phyloP scores from a whole-genome alignment of 2,797 vertebrate genomes.

The Sebastes minor region DNA sequence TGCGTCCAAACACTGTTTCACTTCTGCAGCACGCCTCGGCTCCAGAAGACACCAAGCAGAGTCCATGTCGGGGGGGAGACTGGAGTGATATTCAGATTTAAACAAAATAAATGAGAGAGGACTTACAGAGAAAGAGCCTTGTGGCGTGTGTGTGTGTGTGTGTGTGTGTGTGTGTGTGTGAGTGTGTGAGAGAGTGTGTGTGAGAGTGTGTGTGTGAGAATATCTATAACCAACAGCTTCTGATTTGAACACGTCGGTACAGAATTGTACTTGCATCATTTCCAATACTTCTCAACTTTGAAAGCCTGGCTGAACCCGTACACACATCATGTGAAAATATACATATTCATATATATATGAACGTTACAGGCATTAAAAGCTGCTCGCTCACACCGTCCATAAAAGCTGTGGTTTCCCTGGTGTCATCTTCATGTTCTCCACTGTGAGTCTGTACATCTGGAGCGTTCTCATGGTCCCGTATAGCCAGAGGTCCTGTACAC shows the following conservation, averaged over 20 bases:
- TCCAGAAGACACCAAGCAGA: constrained; percentile 53
- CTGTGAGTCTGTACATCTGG: constrained; percentile 56
- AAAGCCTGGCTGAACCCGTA: constrained; percentile 42
- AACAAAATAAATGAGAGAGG: constrained; percentile 30
- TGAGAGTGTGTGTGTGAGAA: constrained; percentile 23
- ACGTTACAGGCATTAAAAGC: constrained; percentile 43
- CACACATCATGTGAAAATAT: constrained; percentile 65
- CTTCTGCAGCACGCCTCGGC: constrained; percentile 7
- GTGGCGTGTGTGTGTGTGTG: background rate
- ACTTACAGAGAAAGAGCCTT: constrained; percentile 38
- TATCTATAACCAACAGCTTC: constrained; percentile 22
- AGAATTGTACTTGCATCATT: constrained; percentile 51
- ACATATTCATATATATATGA: constrained; percentile 45
- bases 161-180: background rate
- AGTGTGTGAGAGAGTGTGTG: no score
- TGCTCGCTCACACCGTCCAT: constrained; percentile 43
- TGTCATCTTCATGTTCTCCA: constrained; percentile 38
- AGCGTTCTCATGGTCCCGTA: constrained; percentile 67
- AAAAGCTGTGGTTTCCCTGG: constrained; percentile 51
- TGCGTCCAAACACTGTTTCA: constrained; percentile 40
- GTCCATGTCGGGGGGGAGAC: constrained; percentile 34
- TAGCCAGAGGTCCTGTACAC: constrained; percentile 71
- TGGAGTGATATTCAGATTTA: constrained; percentile 50
- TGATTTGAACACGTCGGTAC: constrained; percentile 24
- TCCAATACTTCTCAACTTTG: constrained; percentile 22